phyloP scores from a whole-genome alignment of 2,113 vertebrate genomes.

The Meleagris gallopavo region DNA sequence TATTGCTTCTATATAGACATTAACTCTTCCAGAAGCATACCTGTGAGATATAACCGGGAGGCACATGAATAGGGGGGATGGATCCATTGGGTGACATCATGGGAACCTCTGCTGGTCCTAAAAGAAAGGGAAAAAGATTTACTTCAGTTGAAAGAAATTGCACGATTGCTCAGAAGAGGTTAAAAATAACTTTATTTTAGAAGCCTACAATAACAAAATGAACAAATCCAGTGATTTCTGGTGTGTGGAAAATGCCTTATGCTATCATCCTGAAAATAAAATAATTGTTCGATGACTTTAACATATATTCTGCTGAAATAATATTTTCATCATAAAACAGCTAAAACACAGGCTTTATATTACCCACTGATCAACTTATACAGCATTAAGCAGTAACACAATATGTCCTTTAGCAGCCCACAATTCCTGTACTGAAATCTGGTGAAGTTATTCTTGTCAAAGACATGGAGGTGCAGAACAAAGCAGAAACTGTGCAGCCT shows the following conservation, averaged over 20 bases:
- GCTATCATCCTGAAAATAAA: constrained; percentile 46
- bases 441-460: constrained; percentile 63
- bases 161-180: background rate
- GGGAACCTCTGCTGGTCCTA: constrained; percentile 97
- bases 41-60: constrained; percentile 99
- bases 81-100: constrained; percentile 99
- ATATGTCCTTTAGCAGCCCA: constrained; percentile 60
- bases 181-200: constrained; percentile 43
- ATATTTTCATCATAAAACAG: constrained; percentile 62
- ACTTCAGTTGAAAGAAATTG: background rate
- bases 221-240: constrained; percentile 26
- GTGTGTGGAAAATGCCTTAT: constrained; percentile 46
- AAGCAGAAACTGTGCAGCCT: constrained; percentile 66
- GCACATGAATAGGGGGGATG: constrained; percentile 97
- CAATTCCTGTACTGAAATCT: constrained; percentile 55
- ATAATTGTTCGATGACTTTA: constrained; percentile 60
- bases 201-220: constrained; percentile 44
- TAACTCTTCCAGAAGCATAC: constrained; percentile 70
- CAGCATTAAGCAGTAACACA: constrained; percentile 55
- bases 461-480: constrained; percentile 47
- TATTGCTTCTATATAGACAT: background rate
- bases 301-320: constrained; percentile 51
- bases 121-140: background rate
- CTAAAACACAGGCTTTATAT: constrained; percentile 48
- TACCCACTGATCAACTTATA: constrained; percentile 56